phyloP scores from a whole-genome alignment of 2,888 invertebrate genomes.

The Sturmia bella region DNA sequence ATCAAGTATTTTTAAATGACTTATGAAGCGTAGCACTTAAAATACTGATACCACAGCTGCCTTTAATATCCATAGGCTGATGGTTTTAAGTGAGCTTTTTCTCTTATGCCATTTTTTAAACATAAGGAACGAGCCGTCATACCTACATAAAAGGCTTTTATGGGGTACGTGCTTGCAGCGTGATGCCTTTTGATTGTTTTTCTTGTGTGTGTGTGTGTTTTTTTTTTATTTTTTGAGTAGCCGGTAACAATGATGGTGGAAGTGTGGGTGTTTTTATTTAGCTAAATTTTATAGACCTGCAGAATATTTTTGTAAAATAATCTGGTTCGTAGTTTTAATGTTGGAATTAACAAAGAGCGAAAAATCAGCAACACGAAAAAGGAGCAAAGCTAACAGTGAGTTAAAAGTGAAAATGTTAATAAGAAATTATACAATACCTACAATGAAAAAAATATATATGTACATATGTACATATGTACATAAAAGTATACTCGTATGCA shows the following conservation, averaged over 20 bases:
- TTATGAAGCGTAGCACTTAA: slow-evolving; percentile 8
- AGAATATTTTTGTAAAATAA: slow-evolving; percentile 47
- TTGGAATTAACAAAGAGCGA: neutral
- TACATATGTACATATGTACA: too few relatives aligned
- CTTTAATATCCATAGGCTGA: slow-evolving; percentile 32
- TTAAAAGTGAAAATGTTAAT: slow-evolving; percentile 67
- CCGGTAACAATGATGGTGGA: slow-evolving; percentile 15
- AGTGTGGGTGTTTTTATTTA: slow-evolving; percentile 63
- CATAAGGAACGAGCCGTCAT: slow-evolving; percentile 11
- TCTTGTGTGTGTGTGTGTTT: neutral
- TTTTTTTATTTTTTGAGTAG: neutral
- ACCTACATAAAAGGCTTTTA: slow-evolving; percentile 43
- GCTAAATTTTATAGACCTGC: slow-evolving; percentile 39
- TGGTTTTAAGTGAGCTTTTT: slow-evolving; percentile 27
- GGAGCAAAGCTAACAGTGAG: slow-evolving; percentile 7
- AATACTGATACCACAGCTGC: slow-evolving; percentile 1
- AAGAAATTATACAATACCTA: slow-evolving; percentile 58
- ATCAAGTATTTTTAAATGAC: neutral
- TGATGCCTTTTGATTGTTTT: slow-evolving; percentile 23
- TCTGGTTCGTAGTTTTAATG: slow-evolving; percentile 17
- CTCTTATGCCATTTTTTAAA: slow-evolving; percentile 18
- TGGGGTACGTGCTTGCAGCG: slow-evolving; percentile 58
- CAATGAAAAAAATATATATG: neutral
- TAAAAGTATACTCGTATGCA: neutral
- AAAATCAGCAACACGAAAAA: slow-evolving; percentile 8